Evolutionary conservation across 2,888 invertebrate genomes (phyloP), one percentile per base, ranked within the genome.

Genomic region (Conistra vaccinii): DNA sequence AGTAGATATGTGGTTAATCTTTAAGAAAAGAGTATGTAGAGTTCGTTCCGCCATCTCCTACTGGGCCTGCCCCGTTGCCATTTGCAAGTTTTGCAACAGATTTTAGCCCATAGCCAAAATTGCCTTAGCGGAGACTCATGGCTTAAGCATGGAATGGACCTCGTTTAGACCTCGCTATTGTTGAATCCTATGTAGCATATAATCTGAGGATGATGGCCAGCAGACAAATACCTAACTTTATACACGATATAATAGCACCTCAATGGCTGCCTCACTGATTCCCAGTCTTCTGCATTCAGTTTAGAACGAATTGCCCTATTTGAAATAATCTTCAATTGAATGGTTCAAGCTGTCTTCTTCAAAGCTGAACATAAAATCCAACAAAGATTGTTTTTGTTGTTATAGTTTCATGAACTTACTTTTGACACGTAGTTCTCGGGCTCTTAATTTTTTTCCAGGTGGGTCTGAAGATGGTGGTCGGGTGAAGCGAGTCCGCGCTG

Each of bases 401-500:
- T n/a, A n/a, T 17, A 35, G 23, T 69, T 20, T 71, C 4, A 69
- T n/a, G 39, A 70, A 70, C 6, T 55, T 58, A 35, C 2, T 26
- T 35, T 51, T 76, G 78, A 78, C 42, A 71, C 7, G 20, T 29
- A 58, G 23, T 78, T 78, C 51, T 83, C 57, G 67, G 67, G 58
- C 55, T 3, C 5, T 32, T 55, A 5, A 20, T 3, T 57, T 48
- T 35, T 90, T 85, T 85, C 6, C 91, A 97, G 98, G 97, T 90
- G 97, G 97, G 88, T 95, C 95, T 12, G 97, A 97, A 94, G 97
- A 97, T 84, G 97, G 97, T 26, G 94, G 96, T 65, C 97, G 97
- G 1, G 95, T 97, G 66, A 98, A 98, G 91, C 95, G 97, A 14
- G 96, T 97, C 20, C 96, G 98, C 0, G 95, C 95, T 0, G 94